Base-by-base conservation (phyloP, 2,888 invertebrate species). In the Micoletzkya japonica region DNA sequence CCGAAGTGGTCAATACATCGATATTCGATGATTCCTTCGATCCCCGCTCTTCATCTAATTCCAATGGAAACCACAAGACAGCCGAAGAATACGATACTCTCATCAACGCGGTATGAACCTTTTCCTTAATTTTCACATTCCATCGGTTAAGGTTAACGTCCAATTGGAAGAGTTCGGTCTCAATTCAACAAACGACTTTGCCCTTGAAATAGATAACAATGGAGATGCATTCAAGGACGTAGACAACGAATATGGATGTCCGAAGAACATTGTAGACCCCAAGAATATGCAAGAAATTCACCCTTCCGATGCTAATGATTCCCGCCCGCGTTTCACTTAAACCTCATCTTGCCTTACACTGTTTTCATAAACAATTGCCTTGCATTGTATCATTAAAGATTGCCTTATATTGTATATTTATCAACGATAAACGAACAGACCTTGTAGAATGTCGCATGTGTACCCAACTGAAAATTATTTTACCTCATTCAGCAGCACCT, bases 201-300 rank as follows among this genome's bases (percentile, higher is more conserved):
- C 64, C 20, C 44, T 66, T 28, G 64, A 66, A 66, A 54, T 66
- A n/a, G 64, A 50, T 10, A 54, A 66, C 28, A 36, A 28, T 17
- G 52, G 54, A 6, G 64, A 66, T 54, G 64, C 64, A 37, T 66
- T 66, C 54, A 66, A 66, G 54, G 64, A 66, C 30, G 34, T 66
- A 10, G 54, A 52, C 32, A 66, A 66, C 32, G 54, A 52, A 30
- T 66, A 66, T 28, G 64, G 64, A 4, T 54, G 54, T 28, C 64
- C 64, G 0, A 52, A 54, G 37, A 66, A 66, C 26, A 66, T 54
- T 17, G 64, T 66, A 4, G 64, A 66, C 28, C 64, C 64, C 17
- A 54, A 54, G 26, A 49, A 50, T 32, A 34, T 63, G 24, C 50
- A 63, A 24, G 63, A 63, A 26, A 63, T 30, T n/a, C n/a, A n/a